Evolutionary conservation across 2,113 vertebrate species (phyloP).

Genomic region (Ondatra zibethicus): DNA sequence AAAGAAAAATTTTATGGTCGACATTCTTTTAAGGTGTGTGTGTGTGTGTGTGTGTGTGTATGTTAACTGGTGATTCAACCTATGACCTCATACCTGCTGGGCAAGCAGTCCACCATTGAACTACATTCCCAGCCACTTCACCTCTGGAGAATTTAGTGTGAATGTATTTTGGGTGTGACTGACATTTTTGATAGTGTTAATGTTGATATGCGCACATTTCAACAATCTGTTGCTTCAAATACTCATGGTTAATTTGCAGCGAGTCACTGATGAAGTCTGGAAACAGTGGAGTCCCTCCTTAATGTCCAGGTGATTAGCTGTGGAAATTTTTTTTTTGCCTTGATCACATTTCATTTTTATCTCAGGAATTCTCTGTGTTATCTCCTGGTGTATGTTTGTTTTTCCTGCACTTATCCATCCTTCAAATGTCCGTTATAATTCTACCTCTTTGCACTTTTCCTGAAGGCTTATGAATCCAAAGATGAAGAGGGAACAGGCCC

Average conservation of each 20-base stretch:
- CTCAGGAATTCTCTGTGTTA: conserved; percentile 22
- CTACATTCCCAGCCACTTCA: not conserved
- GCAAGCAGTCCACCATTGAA: not conserved
- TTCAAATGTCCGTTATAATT: not conserved
- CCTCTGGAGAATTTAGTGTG: not conserved
- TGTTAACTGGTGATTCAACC: not conserved
- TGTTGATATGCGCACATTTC: conserved; percentile 12
- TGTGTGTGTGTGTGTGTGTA: not conserved
- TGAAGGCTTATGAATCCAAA: not conserved
- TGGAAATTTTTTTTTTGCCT: conserved; percentile 24
- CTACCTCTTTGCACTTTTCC: not conserved
- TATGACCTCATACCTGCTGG: not conserved
- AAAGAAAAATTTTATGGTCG: not conserved
- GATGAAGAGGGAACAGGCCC: not conserved
- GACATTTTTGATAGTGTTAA: not conserved
- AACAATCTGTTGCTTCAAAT: conserved; percentile 28
- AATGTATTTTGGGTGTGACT: conserved; percentile 6
- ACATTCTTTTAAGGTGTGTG: not conserved
- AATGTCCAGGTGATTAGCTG: not conserved
- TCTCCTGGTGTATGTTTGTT: not conserved
- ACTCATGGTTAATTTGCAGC: conserved; percentile 47
- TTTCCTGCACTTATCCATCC: not conserved
- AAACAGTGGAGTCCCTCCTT: not conserved
- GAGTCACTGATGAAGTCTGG: conserved; percentile 40
- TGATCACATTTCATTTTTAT: conserved; percentile 44